Conservation (phyloP, 1,140 invertebrate genomes). For the Penaeus indicus region DNA sequence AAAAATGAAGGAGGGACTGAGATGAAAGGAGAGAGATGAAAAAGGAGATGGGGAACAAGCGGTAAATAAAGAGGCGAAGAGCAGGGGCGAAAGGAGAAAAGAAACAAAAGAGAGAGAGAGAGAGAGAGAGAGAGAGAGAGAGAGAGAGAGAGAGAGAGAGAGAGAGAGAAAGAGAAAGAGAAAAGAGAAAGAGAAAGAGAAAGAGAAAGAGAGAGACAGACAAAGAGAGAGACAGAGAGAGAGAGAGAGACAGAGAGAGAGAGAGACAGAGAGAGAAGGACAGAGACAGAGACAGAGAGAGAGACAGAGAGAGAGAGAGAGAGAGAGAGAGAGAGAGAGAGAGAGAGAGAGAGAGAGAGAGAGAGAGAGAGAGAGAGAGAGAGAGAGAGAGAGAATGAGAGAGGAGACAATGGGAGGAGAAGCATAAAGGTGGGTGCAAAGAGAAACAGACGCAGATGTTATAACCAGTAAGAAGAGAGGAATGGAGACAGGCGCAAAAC, state of each 20-base stretch:
- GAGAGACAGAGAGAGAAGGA: neutral
- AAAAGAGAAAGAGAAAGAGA: neutral
- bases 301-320: neutral
- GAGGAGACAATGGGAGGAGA: neutral
- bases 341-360: slow-evolving; percentile 5
- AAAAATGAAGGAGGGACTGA: neutral
- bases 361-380: neutral
- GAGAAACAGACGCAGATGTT: neutral
- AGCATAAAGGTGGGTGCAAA: neutral
- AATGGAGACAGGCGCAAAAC: neutral
- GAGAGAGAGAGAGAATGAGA: neutral
- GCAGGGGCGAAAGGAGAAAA: slow-evolving; percentile 3
- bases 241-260: neutral
- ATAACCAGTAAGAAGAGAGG: neutral
- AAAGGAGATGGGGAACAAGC: neutral
- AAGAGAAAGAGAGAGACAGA: neutral
- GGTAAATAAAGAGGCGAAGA: slow-evolving; percentile 27
- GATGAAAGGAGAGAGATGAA: neutral
- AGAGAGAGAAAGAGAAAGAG: neutral
- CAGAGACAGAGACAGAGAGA: neutral
- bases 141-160: slow-evolving; percentile 21
- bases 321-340: slow-evolving; percentile 11
- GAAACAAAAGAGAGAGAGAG: neutral
- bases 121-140: slow-evolving; percentile 45
- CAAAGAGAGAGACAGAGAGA: neutral